Conservation (phyloP, 1,140 invertebrate species). For the Centruroides sculpturatus region DNA sequence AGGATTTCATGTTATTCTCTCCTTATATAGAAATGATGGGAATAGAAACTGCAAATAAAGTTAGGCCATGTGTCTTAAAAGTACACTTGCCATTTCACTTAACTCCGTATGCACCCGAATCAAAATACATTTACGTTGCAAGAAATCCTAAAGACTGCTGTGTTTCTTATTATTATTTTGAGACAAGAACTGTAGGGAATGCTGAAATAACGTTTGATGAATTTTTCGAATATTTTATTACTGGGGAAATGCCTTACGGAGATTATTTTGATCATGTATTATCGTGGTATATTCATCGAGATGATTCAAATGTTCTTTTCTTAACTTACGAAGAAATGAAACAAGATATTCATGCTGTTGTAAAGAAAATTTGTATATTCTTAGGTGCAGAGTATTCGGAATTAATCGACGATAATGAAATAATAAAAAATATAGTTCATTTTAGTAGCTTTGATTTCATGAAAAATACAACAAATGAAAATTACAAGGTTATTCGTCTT, state of each 20-base stretch:
- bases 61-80: not conserved
- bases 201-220: not conserved
- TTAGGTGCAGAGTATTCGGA: not conserved
- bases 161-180: constrained; percentile 68
- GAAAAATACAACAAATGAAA: not conserved
- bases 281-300: constrained; percentile 3
- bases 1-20: not conserved
- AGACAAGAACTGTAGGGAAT: constrained; percentile 25
- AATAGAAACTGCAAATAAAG: not conserved
- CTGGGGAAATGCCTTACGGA: constrained; percentile 9
- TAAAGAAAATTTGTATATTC: not conserved
- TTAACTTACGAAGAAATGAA: constrained; percentile 11
- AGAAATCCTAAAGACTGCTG: constrained; percentile 73
- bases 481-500: too few relatives aligned
- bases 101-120: constrained; percentile 33
- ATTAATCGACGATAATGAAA: not conserved
- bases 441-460: constrained; percentile 6
- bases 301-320: constrained; percentile 10
- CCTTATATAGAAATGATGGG: not conserved
- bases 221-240: constrained; percentile 9
- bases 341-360: not conserved
- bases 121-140: constrained; percentile 53
- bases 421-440: not conserved
- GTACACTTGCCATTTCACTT: constrained; percentile 54
- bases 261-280: constrained; percentile 6